Conservation (phyloP, 2,888 invertebrate genomes). For the Helleia helle region DNA sequence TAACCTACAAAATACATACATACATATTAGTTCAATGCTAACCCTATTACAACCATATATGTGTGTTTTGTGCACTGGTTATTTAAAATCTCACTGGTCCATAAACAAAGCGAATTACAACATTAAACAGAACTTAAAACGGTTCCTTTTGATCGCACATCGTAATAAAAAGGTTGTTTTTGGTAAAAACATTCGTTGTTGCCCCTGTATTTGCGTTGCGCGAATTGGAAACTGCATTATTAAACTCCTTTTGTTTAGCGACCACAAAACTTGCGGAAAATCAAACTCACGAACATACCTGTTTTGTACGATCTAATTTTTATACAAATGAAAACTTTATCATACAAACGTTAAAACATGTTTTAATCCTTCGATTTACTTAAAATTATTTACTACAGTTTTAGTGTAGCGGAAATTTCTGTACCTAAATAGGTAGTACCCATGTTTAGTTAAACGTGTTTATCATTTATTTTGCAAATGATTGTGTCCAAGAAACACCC, state of each 20-base stretch:
- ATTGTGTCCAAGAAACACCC: too few species aligned
- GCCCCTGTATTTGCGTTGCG: slow-evolving; percentile 65
- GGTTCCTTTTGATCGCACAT: slow-evolving; percentile 11
- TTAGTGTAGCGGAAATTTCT: too few species aligned
- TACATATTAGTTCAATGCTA: too few species aligned
- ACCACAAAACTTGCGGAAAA: slow-evolving; percentile 55
- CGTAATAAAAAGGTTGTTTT: slow-evolving; percentile 19
- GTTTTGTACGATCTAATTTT: not conserved
- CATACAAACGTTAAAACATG: not conserved
- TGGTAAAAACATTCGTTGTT: slow-evolving; percentile 37
- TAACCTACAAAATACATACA: too few species aligned
- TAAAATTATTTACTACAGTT: too few species aligned
- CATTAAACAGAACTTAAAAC: slow-evolving; percentile 1
- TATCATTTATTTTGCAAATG: too few species aligned
- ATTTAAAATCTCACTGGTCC: not conserved
- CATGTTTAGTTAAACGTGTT: too few species aligned
- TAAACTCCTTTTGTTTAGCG: slow-evolving; percentile 70
- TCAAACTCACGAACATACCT: slow-evolving; percentile 18
- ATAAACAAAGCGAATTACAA: slow-evolving; percentile 5
- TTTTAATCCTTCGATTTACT: too few species aligned
- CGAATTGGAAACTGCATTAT: slow-evolving; percentile 75
- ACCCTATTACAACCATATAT: not conserved
- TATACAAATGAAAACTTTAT: slow-evolving; percentile 1
- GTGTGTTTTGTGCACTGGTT: not conserved
- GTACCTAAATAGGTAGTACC: too few species aligned